These are phyloP conservation scores for Hirundichthys speculiger DNA, from an alignment of 2,113 vertebrate genomes.

Conservation along the genomic window DNA sequence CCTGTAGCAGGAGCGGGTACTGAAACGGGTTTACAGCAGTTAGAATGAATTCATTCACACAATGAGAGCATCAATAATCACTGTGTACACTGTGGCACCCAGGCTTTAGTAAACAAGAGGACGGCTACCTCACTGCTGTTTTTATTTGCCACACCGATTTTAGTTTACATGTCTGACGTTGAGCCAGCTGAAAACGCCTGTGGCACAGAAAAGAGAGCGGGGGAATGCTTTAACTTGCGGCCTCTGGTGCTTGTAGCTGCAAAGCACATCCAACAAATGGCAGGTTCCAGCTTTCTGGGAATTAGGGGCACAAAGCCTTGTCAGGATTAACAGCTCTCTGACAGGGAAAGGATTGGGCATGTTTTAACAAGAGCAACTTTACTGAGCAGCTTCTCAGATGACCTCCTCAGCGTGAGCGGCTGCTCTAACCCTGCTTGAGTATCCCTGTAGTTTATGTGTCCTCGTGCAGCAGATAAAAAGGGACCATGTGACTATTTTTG, in stretches of 20 bases:
- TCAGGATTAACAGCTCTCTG: constrained; percentile 54
- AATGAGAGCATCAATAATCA: constrained; percentile 29
- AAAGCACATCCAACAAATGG: constrained; percentile 44
- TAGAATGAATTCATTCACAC: constrained; percentile 30
- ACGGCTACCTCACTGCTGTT: background rate
- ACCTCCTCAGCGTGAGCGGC: constrained; percentile 28
- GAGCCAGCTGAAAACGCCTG: too few species aligned
- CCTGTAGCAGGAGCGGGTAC: constrained; percentile 20
- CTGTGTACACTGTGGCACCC: background rate
- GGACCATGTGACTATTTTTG: constrained; percentile 42
- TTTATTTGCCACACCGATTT: background rate
- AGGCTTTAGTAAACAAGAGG: constrained; percentile 1
- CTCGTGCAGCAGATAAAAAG: constrained; percentile 25
- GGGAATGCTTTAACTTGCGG: background rate
- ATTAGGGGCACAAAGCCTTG: constrained; percentile 41
- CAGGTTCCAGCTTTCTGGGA: constrained; percentile 44
- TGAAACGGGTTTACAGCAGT: too few species aligned
- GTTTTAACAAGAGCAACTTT: constrained; percentile 62
- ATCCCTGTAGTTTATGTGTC: constrained; percentile 1
- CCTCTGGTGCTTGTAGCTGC: constrained; percentile 22
- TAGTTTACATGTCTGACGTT: background rate
- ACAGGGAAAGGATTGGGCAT: constrained; percentile 49
- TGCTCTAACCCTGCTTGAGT: constrained; percentile 4
- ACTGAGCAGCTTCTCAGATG: constrained; percentile 31
- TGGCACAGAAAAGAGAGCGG: background rate